Percentiles rank a stretch among this genome's conserved stretches.
These are phyloP conservation scores for Paratilapia polleni DNA, from an alignment of 2,113 vertebrate genomes.

Conservation along the genomic window DNA sequence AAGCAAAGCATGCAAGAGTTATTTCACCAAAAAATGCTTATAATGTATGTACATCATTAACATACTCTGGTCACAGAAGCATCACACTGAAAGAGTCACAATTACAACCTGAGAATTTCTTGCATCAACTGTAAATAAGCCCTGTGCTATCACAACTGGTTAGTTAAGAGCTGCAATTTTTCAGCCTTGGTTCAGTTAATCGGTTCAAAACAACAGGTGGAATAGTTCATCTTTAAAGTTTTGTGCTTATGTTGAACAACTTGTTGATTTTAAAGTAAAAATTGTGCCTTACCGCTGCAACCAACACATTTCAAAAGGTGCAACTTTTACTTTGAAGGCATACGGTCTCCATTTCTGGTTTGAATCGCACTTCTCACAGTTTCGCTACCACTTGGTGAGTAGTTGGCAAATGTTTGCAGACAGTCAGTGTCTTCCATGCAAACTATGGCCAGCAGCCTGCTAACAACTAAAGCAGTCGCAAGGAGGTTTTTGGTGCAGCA, in stretches of 20 bases:
- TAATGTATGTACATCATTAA: background rate
- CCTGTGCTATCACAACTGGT: background rate
- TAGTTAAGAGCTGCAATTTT: background rate
- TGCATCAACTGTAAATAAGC: background rate
- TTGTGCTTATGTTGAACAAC: background rate
- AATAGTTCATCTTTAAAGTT: background rate
- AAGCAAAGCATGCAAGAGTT: background rate
- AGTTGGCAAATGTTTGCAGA: too few relatives aligned
- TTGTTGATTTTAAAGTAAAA: background rate
- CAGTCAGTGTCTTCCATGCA: too few relatives aligned
- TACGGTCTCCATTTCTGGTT: background rate
- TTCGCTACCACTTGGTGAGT: background rate
- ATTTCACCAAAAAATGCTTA: background rate
- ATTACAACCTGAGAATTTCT: background rate
- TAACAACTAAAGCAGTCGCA: too few relatives aligned
- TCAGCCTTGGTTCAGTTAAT: background rate
- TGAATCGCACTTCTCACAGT: background rate
- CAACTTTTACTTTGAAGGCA: too few relatives aligned
- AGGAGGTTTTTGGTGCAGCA: too few relatives aligned
- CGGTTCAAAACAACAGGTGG: background rate
- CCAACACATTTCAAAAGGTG: too few relatives aligned
- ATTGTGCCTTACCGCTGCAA: background rate
- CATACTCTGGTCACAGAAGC: background rate
- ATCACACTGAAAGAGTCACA: background rate
- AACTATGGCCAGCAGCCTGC: too few relatives aligned